A percentile compares a stretch with the other conserved stretches of the same genome.
Evolutionary conservation across 2,113 vertebrate genomes (phyloP).

Genomic region (human (Homo sapiens)): DNA sequence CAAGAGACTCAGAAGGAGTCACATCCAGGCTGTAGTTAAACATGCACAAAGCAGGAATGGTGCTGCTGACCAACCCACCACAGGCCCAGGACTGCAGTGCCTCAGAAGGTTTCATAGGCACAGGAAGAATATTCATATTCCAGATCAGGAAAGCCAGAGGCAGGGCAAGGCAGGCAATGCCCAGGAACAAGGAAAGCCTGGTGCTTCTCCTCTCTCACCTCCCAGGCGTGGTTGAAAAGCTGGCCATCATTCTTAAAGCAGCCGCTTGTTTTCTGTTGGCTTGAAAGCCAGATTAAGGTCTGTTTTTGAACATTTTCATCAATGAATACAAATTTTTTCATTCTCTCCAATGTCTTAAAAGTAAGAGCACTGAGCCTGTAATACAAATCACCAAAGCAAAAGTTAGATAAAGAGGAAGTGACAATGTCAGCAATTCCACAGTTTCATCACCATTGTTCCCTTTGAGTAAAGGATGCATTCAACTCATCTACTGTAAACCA

Average conservation of each 20-base stretch:
- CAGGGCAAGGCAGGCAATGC: not conserved
- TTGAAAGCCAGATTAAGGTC: constrained; percentile 83
- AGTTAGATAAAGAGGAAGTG: not conserved
- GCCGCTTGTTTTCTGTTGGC: constrained; percentile 78
- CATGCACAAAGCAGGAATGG: rapidly evolving
- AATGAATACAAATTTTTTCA: constrained; percentile 80
- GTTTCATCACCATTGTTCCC: not conserved
- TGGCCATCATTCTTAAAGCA: constrained; percentile 84
- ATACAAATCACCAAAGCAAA: not conserved
- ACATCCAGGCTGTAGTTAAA: not conserved
- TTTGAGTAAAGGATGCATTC: not conserved
- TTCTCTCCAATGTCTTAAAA: constrained; percentile 86
- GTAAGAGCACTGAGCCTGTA: constrained; percentile 88
- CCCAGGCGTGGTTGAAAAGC: constrained; percentile 81
- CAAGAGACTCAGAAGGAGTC: not conserved
- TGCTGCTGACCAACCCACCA: too few relatives aligned
- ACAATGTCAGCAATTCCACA: not conserved
- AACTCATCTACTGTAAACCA: not conserved
- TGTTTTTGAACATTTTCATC: constrained; percentile 77
- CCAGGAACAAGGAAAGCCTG: too few relatives aligned
- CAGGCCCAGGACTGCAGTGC: not conserved
- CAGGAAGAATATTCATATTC: not conserved
- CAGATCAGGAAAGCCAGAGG: too few relatives aligned
- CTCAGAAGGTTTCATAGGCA: not conserved
- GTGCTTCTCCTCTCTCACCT: constrained; percentile 78